Evolutionary conservation across 2,888 invertebrate genomes (phyloP).

Genomic region (Bedellia somnulentella): DNA sequence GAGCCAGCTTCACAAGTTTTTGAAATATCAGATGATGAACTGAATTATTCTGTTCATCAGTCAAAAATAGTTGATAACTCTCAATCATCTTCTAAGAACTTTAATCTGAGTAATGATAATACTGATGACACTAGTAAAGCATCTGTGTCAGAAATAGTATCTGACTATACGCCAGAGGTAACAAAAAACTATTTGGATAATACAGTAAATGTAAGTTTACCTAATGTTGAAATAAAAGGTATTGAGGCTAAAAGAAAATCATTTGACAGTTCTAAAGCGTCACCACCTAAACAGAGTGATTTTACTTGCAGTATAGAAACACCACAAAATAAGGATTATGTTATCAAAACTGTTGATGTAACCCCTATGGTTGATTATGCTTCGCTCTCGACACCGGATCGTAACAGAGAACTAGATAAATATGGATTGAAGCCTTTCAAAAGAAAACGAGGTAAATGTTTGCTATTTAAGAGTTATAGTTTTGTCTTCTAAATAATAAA

Average conservation of each 20-base stretch:
- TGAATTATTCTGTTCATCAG: slow-evolving; percentile 62
- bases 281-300: slow-evolving; percentile 3
- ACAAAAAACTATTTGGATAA: neutral
- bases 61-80: slow-evolving; percentile 16
- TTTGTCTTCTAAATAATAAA: slow-evolving; percentile 11
- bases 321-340: slow-evolving; percentile 37
- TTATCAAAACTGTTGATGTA: slow-evolving; percentile 56
- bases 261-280: slow-evolving; percentile 3
- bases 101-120: slow-evolving; percentile 18
- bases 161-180: slow-evolving; percentile 8
- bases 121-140: neutral
- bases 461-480: neutral
- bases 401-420: slow-evolving; percentile 60
- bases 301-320: slow-evolving; percentile 19
- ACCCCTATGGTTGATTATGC: slow-evolving; percentile 63
- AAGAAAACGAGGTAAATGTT: slow-evolving; percentile 52
- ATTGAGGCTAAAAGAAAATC: slow-evolving; percentile 11
- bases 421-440: slow-evolving; percentile 70
- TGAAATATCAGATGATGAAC: slow-evolving; percentile 61
- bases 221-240: slow-evolving; percentile 16
- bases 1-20: no score
- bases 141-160: slow-evolving; percentile 7
- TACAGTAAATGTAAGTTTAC: slow-evolving; percentile 12
- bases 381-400: slow-evolving; percentile 57
- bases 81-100: slow-evolving; percentile 12